Conservation (phyloP, 2,797 vertebrate genomes). For the Florisuga fusca region DNA sequence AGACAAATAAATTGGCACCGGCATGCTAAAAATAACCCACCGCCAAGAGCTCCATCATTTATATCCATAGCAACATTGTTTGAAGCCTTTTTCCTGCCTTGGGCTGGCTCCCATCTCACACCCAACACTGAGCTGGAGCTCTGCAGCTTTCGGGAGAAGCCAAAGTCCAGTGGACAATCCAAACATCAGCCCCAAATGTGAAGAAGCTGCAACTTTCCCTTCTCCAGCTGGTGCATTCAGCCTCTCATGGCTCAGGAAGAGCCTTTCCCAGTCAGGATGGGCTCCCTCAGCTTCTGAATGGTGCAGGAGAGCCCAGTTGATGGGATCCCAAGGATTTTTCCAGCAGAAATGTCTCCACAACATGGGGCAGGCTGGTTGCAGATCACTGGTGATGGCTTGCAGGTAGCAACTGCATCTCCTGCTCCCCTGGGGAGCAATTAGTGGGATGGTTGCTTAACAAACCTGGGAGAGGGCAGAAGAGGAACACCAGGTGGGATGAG, state of each 20-base stretch:
- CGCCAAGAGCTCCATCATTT: constrained; percentile 65
- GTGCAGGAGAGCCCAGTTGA: not conserved
- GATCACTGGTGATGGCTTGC: not conserved
- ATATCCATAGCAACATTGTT: constrained; percentile 81
- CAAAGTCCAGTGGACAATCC: constrained; percentile 27
- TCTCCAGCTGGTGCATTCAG: not conserved
- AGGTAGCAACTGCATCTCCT: not conserved
- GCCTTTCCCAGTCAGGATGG: not conserved
- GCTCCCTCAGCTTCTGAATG: not conserved
- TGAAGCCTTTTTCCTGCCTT: constrained; percentile 74
- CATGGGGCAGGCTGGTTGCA: not conserved
- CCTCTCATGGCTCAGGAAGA: not conserved
- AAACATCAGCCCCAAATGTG: not conserved
- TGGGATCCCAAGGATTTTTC: not conserved
- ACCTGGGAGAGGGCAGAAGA: not conserved
- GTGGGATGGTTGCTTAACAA: not conserved
- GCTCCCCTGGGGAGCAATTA: not conserved
- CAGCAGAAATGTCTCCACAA: not conserved
- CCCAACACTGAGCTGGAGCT: constrained; percentile 28
- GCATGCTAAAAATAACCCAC: constrained; percentile 78
- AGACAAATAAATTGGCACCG: constrained; percentile 73
- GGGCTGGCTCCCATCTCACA: constrained; percentile 39
- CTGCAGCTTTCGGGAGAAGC: constrained; percentile 55
- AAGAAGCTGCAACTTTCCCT: constrained; percentile 21
- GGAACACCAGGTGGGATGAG: not conserved